These are phyloP conservation scores for Aromia moschata DNA, from an alignment of 2,888 invertebrate species.

Conservation along the genomic window DNA sequence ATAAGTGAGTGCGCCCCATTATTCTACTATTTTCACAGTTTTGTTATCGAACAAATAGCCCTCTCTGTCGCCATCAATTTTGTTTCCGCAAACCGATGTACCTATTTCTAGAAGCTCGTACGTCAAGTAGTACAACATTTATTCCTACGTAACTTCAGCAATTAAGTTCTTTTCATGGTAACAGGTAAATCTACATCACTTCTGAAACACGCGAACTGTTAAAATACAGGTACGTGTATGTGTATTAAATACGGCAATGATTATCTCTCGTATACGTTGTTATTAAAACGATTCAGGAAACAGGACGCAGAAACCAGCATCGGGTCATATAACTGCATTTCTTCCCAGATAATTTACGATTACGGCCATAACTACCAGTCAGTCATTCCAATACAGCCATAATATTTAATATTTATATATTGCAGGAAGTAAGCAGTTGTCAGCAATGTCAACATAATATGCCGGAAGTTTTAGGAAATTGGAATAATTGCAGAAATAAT, in stretches of 20 bases:
- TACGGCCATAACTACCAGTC: background rate
- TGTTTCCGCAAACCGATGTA: background rate
- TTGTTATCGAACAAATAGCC: background rate
- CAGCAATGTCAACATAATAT: background rate
- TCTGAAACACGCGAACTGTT: background rate
- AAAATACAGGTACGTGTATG: too few relatives aligned
- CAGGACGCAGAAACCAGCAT: conserved; percentile 9
- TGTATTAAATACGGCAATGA: background rate
- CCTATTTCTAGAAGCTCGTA: background rate
- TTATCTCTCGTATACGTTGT: background rate
- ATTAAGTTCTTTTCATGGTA: background rate
- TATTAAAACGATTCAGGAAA: conserved; percentile 2
- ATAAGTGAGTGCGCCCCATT: background rate
- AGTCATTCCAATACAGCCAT: background rate
- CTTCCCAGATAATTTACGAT: background rate
- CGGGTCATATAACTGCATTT: conserved; percentile 8
- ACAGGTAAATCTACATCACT: background rate
- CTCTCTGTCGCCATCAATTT: background rate
- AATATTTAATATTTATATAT: conserved; percentile 6
- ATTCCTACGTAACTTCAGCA: background rate
- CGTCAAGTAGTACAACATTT: background rate
- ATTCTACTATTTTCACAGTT: background rate
- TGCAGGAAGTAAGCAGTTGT: conserved; percentile 1
- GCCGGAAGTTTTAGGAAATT: too few relatives aligned
- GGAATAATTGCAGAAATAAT: background rate